Evolutionary conservation across 2,113 vertebrate genomes (phyloP), one percentile per base, ranked within the genome.

Genomic region (Siniperca chuatsi): DNA sequence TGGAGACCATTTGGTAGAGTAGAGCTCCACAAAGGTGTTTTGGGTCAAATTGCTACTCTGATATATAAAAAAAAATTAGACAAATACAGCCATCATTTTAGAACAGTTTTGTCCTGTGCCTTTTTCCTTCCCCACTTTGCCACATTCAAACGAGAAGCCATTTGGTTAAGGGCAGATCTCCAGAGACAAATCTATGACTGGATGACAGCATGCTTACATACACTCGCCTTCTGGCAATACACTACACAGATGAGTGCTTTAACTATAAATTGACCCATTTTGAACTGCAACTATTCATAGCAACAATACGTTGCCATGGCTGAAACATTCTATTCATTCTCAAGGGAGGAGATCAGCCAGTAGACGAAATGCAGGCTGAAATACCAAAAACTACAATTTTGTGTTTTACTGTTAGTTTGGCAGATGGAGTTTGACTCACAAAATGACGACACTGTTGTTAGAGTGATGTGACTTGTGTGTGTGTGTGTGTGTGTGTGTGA

Each of bases 201-300:
- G 94, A 94, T 95, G 94, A 91, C 92, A 90, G 89, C 89, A 92
- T 92, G 93, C 92, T 92, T 94, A 90, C 92, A 93, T 93, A 90
- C 90, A 85, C 87, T 93, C 48, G 86, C 92, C 95, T 95, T 93
- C 91, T 95, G 95, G 94, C 90, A 75, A 92, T 75, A 81, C 84
- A 78, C 84, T 87, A 89, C 92, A 93, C 95, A 93, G 94, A 92
- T 93, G 91, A 95, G 85, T 93, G 94, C 92, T 90, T 92, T 91
- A 81, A 92, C 91, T 72, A 95, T 93, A 93, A 94, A 93, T 90
- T 92, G 94, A 94, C 95, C 95, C 92, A 95, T 92, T 96, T 95
- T 90, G 57, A 89, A 93, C 90, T 82, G 52, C 57, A 12, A 87
- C 92, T 95, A 95, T 95, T 94, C 92, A 91, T 94, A 94, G 92